Evolutionary conservation across 1,140 invertebrate species (phyloP).

Genomic region (Portunus trituberculatus): DNA sequence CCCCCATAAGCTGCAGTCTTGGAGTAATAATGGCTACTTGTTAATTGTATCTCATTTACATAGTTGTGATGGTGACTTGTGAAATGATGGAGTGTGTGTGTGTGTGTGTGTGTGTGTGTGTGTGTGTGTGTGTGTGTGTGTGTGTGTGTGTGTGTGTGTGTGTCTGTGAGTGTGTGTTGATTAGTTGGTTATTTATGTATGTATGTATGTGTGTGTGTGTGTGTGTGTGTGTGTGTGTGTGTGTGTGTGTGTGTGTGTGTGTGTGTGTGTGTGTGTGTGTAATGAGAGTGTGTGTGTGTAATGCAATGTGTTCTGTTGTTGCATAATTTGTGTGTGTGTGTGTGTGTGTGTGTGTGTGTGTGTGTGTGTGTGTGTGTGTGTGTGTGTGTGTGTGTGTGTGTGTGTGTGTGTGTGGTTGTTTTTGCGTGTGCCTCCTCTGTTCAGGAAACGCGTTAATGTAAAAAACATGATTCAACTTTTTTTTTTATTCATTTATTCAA

Average conservation of each 20-base stretch:
- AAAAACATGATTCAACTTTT: constrained; percentile 8
- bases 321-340: background rate
- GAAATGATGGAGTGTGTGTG: constrained; percentile 45
- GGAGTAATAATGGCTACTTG: constrained; percentile 59
- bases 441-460: background rate
- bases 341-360: constrained; percentile 31
- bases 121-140: background rate
- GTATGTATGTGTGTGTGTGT: background rate
- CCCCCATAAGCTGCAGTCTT: too few species aligned
- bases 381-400: constrained; percentile 54
- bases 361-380: constrained; percentile 50
- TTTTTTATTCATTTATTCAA: background rate
- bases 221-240: background rate
- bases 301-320: background rate
- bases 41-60: constrained; percentile 73
- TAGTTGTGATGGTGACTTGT: constrained; percentile 56
- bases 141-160: background rate
- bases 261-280: constrained; percentile 21
- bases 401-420: constrained; percentile 33
- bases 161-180: too few species aligned
- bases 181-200: background rate
- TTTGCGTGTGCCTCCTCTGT: background rate
- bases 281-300: background rate
- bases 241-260: constrained; percentile 14
- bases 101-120: background rate